Evolutionary conservation across 2,797 vertebrate genomes (phyloP).

Genomic region (Gymnopithys bicolor): DNA sequence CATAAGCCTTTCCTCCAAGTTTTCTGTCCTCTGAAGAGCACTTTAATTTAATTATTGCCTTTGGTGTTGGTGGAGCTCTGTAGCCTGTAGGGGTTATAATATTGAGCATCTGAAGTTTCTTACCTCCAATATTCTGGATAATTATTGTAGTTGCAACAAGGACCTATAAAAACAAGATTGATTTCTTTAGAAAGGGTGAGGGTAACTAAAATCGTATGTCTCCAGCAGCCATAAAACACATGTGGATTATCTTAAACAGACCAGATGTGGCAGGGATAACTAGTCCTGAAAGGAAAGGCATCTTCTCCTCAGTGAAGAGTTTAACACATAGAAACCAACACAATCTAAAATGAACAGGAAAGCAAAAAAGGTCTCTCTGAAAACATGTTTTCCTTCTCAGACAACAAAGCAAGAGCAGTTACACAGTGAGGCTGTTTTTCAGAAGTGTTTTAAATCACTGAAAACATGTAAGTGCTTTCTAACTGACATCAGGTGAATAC

Average conservation of each 20-base stretch:
- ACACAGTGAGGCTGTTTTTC: not conserved
- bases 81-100: not conserved
- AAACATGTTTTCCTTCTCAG: not conserved
- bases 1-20: not conserved
- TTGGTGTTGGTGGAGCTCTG: not conserved
- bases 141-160: constrained; percentile 89
- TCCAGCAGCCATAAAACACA: not conserved
- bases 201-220: constrained; percentile 33
- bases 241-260: not conserved
- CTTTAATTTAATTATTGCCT: not conserved
- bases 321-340: not conserved
- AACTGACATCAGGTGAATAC: not conserved
- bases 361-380: not conserved
- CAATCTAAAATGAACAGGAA: not conserved
- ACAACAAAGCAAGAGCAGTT: not conserved
- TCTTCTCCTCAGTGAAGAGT: not conserved
- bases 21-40: not conserved
- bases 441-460: not conserved
- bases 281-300: not conserved
- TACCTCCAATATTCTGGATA: constrained; percentile 96
- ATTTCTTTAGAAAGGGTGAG: constrained; percentile 58
- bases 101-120: constrained; percentile 64
- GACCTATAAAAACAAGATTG: constrained; percentile 78
- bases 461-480: not conserved
- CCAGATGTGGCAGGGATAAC: constrained; percentile 17